A percentile compares a stretch with the other conserved stretches of the same genome.
Conservation (phyloP, 2,797 vertebrate genomes). For the Acipenser oxyrinchus region DNA sequence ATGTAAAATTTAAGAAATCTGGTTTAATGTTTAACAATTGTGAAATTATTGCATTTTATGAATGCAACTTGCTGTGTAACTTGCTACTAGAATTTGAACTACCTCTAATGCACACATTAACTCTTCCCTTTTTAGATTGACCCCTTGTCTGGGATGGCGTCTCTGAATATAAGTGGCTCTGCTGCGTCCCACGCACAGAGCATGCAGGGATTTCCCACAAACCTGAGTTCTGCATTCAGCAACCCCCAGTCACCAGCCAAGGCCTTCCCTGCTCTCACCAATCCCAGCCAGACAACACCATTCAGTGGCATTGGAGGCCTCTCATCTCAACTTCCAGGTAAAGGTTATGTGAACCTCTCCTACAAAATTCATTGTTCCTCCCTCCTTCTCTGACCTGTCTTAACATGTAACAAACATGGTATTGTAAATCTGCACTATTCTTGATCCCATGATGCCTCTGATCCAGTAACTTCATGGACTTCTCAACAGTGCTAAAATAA, state of each 20-base stretch:
- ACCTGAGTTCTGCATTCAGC: conserved; percentile 89
- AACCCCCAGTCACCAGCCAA: conserved; percentile 98
- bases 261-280: conserved; percentile 87
- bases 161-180: conserved; percentile 80
- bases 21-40: neutral
- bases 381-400: too few relatives aligned
- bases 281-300: conserved; percentile 83
- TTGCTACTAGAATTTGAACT: too few relatives aligned
- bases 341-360: conserved; percentile 28
- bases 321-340: conserved; percentile 92
- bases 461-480: neutral
- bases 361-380: too few relatives aligned
- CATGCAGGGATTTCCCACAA: conserved; percentile 90
- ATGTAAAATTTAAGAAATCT: neutral
- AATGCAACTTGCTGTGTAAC: too few relatives aligned
- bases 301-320: conserved; percentile 88
- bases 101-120: neutral
- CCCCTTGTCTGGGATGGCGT: conserved; percentile 85
- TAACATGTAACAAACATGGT: too few relatives aligned
- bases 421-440: neutral
- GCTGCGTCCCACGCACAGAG: conserved; percentile 87
- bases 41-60: neutral
- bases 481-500: too few relatives aligned
- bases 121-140: conserved; percentile 71
- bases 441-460: neutral